phyloP scores from a whole-genome alignment of 2,888 invertebrate genomes.

The Tuberolachnus salignus region DNA sequence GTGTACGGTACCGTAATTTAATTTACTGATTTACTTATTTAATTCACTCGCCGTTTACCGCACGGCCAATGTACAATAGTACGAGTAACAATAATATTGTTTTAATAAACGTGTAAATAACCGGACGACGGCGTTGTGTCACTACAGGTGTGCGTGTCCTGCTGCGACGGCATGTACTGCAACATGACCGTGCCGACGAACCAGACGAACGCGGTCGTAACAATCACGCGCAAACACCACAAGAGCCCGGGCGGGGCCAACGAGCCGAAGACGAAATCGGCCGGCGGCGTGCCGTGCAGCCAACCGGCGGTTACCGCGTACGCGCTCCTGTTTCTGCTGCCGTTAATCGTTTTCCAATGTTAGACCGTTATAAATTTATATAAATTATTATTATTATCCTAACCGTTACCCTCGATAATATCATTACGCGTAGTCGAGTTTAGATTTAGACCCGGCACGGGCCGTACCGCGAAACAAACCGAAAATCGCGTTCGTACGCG shows the following conservation, averaged over 20 bases:
- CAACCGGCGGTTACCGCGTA: not conserved
- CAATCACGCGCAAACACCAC: constrained; percentile 61
- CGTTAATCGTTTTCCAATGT: constrained; percentile 10
- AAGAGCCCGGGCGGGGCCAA: constrained; percentile 35
- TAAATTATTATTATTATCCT: constrained; percentile 18
- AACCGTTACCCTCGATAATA: constrained; percentile 26
- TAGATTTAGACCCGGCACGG: constrained; percentile 10
- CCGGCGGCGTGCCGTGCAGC: not conserved
- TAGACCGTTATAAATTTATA: constrained; percentile 27
- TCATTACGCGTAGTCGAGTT: constrained; percentile 13
- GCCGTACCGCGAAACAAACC: not conserved
- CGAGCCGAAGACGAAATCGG: constrained; percentile 41
- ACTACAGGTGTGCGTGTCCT: constrained; percentile 70
- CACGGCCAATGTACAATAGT: no score
- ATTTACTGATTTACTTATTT: no score
- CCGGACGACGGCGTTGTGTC: constrained; percentile 61
- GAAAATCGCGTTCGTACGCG: not conserved
- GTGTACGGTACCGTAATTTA: no score
- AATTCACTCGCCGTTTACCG: no score
- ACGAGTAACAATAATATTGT: no score
- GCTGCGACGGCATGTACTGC: constrained; percentile 71
- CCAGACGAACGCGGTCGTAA: constrained; percentile 67
- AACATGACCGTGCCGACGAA: constrained; percentile 70
- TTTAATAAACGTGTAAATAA: no score
- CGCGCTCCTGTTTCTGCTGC: constrained; percentile 20